phyloP scores from a whole-genome alignment of 2,113 vertebrate species.

The Pollimyrus isidori region DNA sequence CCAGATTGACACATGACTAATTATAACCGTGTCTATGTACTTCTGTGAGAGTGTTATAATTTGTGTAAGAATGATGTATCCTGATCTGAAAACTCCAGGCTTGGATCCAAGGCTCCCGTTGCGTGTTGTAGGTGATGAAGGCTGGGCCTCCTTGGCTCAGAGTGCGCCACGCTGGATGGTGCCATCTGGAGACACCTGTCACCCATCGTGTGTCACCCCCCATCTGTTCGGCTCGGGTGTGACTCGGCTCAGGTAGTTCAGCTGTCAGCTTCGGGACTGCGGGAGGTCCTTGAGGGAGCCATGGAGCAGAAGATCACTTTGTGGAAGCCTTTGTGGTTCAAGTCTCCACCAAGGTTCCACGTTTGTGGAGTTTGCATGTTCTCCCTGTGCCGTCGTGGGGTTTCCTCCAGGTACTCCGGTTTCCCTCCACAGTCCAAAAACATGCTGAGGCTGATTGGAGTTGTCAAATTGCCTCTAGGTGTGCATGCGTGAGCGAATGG shows the following conservation, averaged over 20 bases:
- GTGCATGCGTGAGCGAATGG: too few species aligned
- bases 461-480: background rate
- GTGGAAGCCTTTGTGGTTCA: too few species aligned
- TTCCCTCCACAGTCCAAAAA: too few species aligned
- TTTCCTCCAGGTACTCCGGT: too few species aligned
- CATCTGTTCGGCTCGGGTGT: conserved; percentile 10
- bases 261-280: background rate
- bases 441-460: background rate
- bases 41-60: background rate
- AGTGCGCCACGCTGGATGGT: background rate
- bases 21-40: background rate
- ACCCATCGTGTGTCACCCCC: background rate
- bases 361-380: too few species aligned
- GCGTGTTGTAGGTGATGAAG: background rate
- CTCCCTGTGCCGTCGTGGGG: too few species aligned
- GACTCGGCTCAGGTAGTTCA: background rate
- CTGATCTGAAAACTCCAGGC: background rate
- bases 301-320: background rate
- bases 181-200: background rate
- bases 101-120: background rate
- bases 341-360: too few species aligned
- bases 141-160: background rate
- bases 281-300: background rate
- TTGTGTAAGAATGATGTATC: background rate
- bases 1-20: background rate